Base-by-base conservation (phyloP, 2,113 vertebrate species). In the Gallinago media region DNA sequence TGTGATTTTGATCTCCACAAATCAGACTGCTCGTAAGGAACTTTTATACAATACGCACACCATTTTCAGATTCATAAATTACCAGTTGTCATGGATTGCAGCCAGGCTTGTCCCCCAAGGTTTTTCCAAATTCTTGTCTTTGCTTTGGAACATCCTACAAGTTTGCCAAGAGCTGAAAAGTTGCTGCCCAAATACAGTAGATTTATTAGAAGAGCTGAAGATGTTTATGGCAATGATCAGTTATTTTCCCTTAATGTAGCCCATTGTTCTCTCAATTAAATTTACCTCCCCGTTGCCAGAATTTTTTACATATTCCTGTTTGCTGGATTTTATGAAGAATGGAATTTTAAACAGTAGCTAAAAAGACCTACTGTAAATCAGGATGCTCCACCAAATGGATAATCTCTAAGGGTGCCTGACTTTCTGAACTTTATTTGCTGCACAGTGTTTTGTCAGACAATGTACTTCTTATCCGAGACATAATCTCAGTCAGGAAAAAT, bases 111-210 rank as follows among this genome's bases (percentile, higher is more conserved):
- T 46, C 79, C 74, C 34, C 25, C 61, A 70, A 87, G 87, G 61
- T 75, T 67, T 63, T 87, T 89, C 77, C 62, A 82, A 79, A 87
- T 93, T 93, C 58, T 88, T 76, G 29, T 85, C 54, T 94, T 85
- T 91, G 78, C 78, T 87, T 42, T 36, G 74, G 75, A 94, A 94
- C 55, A 85, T 58, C 79, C 68, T 54, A 56, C 23, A 75, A 65
- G 62, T 58, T 65, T 94, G 95, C 80, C 94, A 95, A 95, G 47
- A 94, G 40, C 65, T 82, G 59, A 59, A 67, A 91, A 89, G 47
- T 32, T 75, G 36, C 59, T 74, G 92, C 76, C 36, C 76, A 93
- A 93, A 86, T 50, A 61, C 6, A 88, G 65, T 2, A 88, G 67
- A 75, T 90, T 88, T 93, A 88, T 92, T 84, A 84, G 76, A 90